A percentile compares a stretch with the other conserved stretches of the same genome.
phyloP scores from a whole-genome alignment of 2,797 vertebrate genomes.

The Chaetophractus vellerosus region DNA sequence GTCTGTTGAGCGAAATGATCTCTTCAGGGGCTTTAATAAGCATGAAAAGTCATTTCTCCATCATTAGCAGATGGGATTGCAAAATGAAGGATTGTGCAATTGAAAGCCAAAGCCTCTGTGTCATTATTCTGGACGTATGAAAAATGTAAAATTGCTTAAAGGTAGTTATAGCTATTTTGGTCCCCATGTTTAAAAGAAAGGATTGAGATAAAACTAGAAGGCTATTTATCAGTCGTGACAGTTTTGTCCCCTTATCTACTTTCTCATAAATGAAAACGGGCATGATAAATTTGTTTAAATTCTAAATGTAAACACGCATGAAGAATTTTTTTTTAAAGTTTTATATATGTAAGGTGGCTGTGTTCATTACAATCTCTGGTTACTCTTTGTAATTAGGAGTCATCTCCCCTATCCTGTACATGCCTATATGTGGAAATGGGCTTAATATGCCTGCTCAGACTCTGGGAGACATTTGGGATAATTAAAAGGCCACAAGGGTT shows the following conservation, averaged over 20 bases:
- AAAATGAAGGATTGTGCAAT: background rate
- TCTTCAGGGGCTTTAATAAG: conserved; percentile 46
- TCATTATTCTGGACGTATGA: background rate
- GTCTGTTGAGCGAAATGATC: conserved; percentile 32
- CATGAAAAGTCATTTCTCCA: conserved; percentile 62
- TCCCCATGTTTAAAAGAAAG: conserved; percentile 18
- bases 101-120: background rate
- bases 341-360: background rate
- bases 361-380: conserved; percentile 49
- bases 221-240: conserved; percentile 27
- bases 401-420: background rate
- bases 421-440: background rate
- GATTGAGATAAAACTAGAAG: conserved; percentile 32
- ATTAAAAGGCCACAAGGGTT: background rate
- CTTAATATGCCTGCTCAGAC: background rate
- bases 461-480: background rate
- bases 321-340: conserved; percentile 1
- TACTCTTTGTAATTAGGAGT: conserved; percentile 61
- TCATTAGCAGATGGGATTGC: no score
- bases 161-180: background rate
- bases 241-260: conserved; percentile 40
- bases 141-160: conserved; percentile 36
- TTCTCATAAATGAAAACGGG: conserved; percentile 61
- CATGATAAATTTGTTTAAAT: conserved; percentile 67
- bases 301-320: conserved; percentile 53